A percentile compares a stretch with the other conserved stretches of the same genome.
These are phyloP conservation scores for Ophion ventricosus DNA, from an alignment of 2,888 invertebrate species.

Conservation along the genomic window DNA sequence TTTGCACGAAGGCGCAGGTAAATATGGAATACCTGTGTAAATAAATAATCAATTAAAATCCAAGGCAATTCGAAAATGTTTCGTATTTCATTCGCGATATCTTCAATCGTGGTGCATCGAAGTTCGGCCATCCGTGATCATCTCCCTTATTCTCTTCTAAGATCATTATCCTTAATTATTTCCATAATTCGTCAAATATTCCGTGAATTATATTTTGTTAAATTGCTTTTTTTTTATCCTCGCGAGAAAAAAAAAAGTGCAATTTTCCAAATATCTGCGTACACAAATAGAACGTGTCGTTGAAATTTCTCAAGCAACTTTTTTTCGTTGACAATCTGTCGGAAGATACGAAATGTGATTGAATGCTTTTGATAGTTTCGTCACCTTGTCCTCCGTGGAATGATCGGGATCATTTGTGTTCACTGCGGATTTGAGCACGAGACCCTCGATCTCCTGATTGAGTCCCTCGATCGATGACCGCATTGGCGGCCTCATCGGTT, in stretches of 20 bases:
- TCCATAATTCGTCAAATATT: not conserved
- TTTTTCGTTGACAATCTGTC: not conserved
- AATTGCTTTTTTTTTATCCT: too few relatives aligned
- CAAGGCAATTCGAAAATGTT: not conserved
- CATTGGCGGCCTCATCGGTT: slow-evolving; percentile 88
- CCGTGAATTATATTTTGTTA: not conserved
- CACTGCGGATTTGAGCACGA: slow-evolving; percentile 86
- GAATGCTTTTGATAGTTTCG: not conserved
- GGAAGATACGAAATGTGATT: not conserved
- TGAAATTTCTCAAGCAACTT: not conserved
- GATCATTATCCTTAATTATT: not conserved
- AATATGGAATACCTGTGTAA: too few relatives aligned
- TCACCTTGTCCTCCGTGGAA: slow-evolving; percentile 87
- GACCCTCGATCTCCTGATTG: slow-evolving; percentile 93
- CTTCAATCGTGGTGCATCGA: not conserved
- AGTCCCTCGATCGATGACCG: slow-evolving; percentile 94
- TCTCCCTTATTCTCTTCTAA: not conserved
- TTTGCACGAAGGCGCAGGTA: too few relatives aligned
- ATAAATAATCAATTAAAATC: not conserved
- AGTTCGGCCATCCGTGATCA: too few relatives aligned
- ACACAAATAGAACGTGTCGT: not conserved
- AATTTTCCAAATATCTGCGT: not conserved
- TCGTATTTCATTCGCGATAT: not conserved
- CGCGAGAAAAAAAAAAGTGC: too few relatives aligned
- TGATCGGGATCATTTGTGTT: slow-evolving; percentile 81